Evolutionary conservation across 53 echinoderm and acorn worm genomes (phyloP).

Genomic region (Glandiceps talaboti): DNA sequence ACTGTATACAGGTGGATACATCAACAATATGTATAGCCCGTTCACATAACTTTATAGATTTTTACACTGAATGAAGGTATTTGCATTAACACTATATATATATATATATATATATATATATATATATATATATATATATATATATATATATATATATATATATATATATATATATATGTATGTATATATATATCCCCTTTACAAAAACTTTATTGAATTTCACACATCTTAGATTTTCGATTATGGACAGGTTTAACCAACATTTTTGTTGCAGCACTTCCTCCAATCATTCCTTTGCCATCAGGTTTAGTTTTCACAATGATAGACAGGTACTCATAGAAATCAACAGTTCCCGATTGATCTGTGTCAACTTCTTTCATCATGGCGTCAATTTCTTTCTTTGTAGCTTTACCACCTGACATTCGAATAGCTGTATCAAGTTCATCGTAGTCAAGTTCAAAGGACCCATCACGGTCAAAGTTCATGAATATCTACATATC

Average conservation of each 20-base stretch:
- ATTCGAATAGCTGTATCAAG: neutral
- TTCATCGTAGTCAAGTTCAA: neutral
- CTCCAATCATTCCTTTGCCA: too few relatives aligned
- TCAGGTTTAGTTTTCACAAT: neutral
- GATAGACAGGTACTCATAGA: neutral
- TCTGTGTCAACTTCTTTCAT: neutral
- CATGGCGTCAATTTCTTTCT: neutral
- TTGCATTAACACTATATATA: too few relatives aligned
- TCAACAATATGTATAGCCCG: too few relatives aligned
- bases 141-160: too few relatives aligned
- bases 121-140: too few relatives aligned
- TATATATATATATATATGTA: too few relatives aligned
- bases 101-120: too few relatives aligned
- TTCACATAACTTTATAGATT: too few relatives aligned
- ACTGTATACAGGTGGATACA: too few relatives aligned
- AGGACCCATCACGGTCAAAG: neutral
- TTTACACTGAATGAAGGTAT: too few relatives aligned
- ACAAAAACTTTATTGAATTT: neutral
- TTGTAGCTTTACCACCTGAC: neutral
- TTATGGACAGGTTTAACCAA: neutral
- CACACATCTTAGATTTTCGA: neutral
- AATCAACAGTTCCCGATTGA: neutral
- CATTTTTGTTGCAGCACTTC: neutral
- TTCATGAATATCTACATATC: neutral
- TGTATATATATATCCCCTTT: too few relatives aligned